Evolutionary conservation across 2,888 invertebrate genomes (phyloP).

Genomic region (Fragum sueziense): DNA sequence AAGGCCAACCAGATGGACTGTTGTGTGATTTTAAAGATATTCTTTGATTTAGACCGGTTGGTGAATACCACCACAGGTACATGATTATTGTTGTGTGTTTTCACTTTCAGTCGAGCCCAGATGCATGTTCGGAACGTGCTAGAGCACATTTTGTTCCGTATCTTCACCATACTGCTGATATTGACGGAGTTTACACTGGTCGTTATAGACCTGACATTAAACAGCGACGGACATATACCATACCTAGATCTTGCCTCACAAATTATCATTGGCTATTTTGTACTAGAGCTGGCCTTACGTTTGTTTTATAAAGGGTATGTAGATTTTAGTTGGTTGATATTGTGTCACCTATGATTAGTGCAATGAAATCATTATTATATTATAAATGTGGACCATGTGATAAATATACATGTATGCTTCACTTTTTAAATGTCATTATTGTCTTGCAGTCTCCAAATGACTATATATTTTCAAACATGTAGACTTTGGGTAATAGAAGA

Average conservation of each 20-base stretch:
- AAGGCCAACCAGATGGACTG: no score
- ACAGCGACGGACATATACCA: conserved; percentile 61
- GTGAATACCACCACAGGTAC: no score
- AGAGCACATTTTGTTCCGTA: conserved; percentile 76
- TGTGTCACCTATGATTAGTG: no score
- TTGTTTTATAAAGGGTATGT: conserved; percentile 82
- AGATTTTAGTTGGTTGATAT: no score
- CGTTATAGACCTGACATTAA: conserved; percentile 70
- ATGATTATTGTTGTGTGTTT: not conserved
- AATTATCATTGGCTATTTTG: conserved; percentile 82
- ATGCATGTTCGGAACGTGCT: conserved; percentile 65
- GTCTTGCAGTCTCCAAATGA: no score
- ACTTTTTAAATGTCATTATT: no score
- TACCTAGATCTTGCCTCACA: conserved; percentile 78
- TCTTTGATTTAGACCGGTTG: no score
- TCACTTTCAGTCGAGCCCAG: conserved; percentile 64
- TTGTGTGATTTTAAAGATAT: no score
- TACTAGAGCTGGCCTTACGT: conserved; percentile 81
- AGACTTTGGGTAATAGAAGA: not conserved
- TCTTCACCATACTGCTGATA: conserved; percentile 75
- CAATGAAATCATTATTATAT: no score
- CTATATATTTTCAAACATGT: no score
- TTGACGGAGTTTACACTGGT: conserved; percentile 76
- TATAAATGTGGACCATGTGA: no score
- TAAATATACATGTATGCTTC: no score